Evolutionary conservation across 2,797 vertebrate species (phyloP).

Genomic region (Danio tinwini): DNA sequence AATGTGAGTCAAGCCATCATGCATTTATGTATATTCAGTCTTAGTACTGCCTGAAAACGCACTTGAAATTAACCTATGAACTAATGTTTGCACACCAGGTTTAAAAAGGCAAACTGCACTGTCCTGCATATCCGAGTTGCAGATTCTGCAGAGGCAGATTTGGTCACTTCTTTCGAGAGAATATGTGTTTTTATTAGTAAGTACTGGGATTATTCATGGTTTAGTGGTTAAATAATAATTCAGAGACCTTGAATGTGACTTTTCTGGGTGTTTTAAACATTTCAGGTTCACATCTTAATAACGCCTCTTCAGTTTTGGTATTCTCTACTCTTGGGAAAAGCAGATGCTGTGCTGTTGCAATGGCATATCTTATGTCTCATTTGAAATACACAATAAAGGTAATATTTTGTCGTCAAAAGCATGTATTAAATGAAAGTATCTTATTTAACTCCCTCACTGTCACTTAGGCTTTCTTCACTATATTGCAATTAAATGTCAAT

Average conservation of each 20-base stretch:
- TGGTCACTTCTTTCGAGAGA: conserved; percentile 74
- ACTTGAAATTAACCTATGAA: conserved; percentile 5
- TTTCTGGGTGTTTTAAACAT: not conserved
- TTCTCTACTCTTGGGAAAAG: conserved; percentile 83
- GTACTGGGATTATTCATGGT: not conserved
- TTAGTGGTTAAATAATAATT: not conserved
- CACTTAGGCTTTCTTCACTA: too few relatives aligned
- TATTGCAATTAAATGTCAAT: too few relatives aligned
- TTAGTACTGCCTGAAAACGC: not conserved
- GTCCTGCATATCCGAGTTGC: conserved; percentile 77
- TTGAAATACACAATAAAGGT: conserved; percentile 80
- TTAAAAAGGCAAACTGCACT: conserved; percentile 41
- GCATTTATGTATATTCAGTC: not conserved
- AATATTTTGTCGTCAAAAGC: not conserved
- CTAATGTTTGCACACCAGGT: conserved; percentile 54
- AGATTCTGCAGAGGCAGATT: conserved; percentile 71
- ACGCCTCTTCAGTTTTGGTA: conserved; percentile 76
- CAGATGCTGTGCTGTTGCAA: conserved; percentile 74
- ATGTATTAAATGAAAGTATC: too few relatives aligned
- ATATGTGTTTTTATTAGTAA: conserved; percentile 86
- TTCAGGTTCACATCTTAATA: conserved; percentile 66
- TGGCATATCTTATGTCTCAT: conserved; percentile 85
- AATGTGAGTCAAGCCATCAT: conserved; percentile 67
- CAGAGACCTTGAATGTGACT: not conserved
- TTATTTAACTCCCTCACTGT: too few relatives aligned